A percentile compares a stretch with the other conserved stretches of the same genome.
phyloP scores from a whole-genome alignment of 37 sponge, comb jelly and placozoan genomes.

The Petrosia ficiformis region DNA sequence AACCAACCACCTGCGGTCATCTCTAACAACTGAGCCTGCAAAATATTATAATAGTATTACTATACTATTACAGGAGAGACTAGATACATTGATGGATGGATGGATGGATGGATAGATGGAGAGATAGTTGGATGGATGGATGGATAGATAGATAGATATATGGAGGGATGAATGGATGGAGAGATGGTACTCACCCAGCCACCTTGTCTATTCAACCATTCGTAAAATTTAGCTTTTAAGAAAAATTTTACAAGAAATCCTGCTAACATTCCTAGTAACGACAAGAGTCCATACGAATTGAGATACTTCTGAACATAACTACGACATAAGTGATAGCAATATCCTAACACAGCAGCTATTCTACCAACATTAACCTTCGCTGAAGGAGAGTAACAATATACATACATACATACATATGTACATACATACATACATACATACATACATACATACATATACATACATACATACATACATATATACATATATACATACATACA shows the following conservation, averaged over 20 bases:
- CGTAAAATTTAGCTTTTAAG: slow-evolving; percentile 52
- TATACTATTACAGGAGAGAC: background rate
- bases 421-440: background rate
- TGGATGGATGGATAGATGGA: too few relatives aligned
- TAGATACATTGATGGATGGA: too few relatives aligned
- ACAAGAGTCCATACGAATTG: slow-evolving; percentile 1
- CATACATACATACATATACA: background rate
- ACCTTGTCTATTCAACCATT: slow-evolving; percentile 45
- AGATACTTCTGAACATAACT: slow-evolving; percentile 18
- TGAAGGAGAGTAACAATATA: slow-evolving; percentile 5
- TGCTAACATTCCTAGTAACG: slow-evolving; percentile 29
- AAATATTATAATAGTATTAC: background rate
- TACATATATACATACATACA: background rate
- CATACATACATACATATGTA: background rate
- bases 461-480: background rate
- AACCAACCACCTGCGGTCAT: background rate
- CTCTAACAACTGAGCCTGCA: background rate
- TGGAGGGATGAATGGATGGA: background rate
- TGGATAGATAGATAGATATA: too few relatives aligned
- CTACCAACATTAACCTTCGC: slow-evolving; percentile 48
- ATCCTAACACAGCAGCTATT: slow-evolving; percentile 48
- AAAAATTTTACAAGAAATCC: slow-evolving; percentile 54
- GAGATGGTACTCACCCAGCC: slow-evolving; percentile 52
- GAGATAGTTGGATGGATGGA: too few relatives aligned
- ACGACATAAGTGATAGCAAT: slow-evolving; percentile 48